Base-by-base conservation (phyloP, 2,888 invertebrate species). In the Chrysolina americana region DNA sequence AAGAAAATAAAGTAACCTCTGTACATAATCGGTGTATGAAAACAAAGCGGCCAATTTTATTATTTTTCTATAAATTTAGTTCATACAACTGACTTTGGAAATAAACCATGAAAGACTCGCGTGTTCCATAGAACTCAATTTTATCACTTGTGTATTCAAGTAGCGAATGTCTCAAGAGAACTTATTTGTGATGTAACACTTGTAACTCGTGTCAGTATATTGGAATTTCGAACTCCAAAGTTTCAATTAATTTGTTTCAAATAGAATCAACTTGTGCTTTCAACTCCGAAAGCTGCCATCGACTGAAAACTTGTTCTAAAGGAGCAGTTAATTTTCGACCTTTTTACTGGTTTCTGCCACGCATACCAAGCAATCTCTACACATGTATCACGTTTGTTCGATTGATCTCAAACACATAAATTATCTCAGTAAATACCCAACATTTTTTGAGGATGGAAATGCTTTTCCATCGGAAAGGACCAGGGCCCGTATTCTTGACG, bases 271-370 rank as follows among this genome's bases (percentile, higher is more conserved):
- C 8, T 53, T 11, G 17, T 53, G 53, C 19, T 53, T 53, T 19
- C 53, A 19, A 13, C 53, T 19, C 19, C 53, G 53, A 53, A 44
- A 44, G 28, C 28, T 5, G 5, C 48, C 8, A 48, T 48, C 48
- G 48, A 8, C 15, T 48, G 48, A 17, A 53, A 53, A 53, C 53
- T 53, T 53, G 17, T 53, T 53, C 17, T 10, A 53, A 53, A 53
- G 53, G 21, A 48, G 53, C 53, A 19, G 53, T 10, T 53, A 17
- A 53, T 53, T 53, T 53, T 53, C 21, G 17, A 19, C 19, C 21
- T 17, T 53, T 53, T 17, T 17, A 19, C 53, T 19, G 53, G 17
- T 53, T 53, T 53, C 53, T 53, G 10, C n/a, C 10, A 19, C 9
- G 19, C 17, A 53, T 53, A 53, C 50, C 50, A 21, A 21, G 21